Percentiles rank a stretch among this genome's conserved stretches.
These are phyloP conservation scores for Plusia festucae DNA, from an alignment of 2,888 invertebrate species.

Conservation along the genomic window DNA sequence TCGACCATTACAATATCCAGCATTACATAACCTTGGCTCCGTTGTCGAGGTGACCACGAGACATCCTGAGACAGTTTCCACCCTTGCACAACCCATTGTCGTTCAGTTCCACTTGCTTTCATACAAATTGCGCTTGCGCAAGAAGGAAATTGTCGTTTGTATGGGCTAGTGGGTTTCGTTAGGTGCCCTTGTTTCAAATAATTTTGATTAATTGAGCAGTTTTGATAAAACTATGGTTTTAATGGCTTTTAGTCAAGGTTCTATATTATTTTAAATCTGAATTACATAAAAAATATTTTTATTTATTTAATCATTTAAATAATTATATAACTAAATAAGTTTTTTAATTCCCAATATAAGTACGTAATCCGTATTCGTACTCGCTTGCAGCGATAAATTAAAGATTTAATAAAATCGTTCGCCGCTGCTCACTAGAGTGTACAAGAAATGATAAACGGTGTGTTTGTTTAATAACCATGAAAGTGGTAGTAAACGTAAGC, in stretches of 20 bases:
- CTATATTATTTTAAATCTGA: neutral
- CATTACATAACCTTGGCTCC: slow-evolving; percentile 47
- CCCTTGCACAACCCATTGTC: slow-evolving; percentile 81
- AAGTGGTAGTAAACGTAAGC: slow-evolving; percentile 7
- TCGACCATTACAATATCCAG: slow-evolving; percentile 28
- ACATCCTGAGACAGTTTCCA: slow-evolving; percentile 77
- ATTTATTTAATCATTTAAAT: neutral
- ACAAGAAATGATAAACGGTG: slow-evolving; percentile 6
- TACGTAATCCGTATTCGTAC: slow-evolving; percentile 4
- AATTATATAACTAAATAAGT: slow-evolving; percentile 1
- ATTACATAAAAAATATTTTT: neutral
- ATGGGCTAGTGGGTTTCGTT: slow-evolving; percentile 54
- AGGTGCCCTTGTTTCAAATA: slow-evolving; percentile 47
- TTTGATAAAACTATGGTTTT: neutral
- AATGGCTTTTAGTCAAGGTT: too few relatives aligned
- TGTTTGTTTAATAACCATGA: slow-evolving; percentile 7
- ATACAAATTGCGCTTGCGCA: slow-evolving; percentile 70
- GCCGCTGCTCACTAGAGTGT: slow-evolving; percentile 5
- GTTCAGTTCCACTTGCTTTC: slow-evolving; percentile 81
- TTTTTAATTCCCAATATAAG: neutral
- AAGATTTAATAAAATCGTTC: slow-evolving; percentile 4
- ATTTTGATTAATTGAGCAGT: neutral
- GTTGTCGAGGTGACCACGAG: slow-evolving; percentile 49
- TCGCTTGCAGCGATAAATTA: slow-evolving; percentile 1
- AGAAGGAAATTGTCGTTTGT: slow-evolving; percentile 60